These are phyloP conservation scores for Leptogaster cylindrica DNA, from an alignment of 2,888 invertebrate species.

Conservation along the genomic window DNA sequence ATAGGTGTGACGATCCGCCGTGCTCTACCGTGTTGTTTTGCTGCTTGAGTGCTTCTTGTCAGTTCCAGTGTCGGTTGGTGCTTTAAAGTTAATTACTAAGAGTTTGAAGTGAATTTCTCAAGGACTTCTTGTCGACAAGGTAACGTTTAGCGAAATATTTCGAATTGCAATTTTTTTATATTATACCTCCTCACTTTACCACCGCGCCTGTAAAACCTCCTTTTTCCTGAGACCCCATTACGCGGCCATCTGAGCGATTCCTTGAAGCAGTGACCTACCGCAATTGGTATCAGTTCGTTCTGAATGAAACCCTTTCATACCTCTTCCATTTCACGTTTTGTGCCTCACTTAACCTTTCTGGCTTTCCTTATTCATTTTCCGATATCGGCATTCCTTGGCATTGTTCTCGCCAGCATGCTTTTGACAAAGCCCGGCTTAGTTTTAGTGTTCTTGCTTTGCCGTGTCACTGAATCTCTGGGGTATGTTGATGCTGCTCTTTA, in stretches of 20 bases:
- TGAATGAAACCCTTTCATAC: not conserved
- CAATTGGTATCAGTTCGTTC: slow-evolving; percentile 10
- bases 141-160: too few species aligned
- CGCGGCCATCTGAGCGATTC: too few species aligned
- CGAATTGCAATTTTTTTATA: too few species aligned
- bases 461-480: too few species aligned
- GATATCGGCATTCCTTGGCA: slow-evolving; percentile 20
- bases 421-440: not conserved
- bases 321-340: too few species aligned
- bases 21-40: too few species aligned
- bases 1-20: too few species aligned
- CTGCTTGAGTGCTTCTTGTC: not conserved
- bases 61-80: slow-evolving; percentile 1
- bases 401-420: not conserved
- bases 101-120: not conserved
- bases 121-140: too few species aligned
- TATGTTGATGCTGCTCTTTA: not conserved
- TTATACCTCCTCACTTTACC: too few species aligned
- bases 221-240: too few species aligned
- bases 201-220: too few species aligned
- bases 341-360: slow-evolving; percentile 12
- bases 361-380: too few species aligned
- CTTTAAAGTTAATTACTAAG: not conserved
- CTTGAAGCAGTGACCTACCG: slow-evolving; percentile 21
- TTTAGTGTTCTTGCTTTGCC: not conserved